Base-by-base conservation (phyloP, 2,888 invertebrate species). In the Acrobasis suavella region DNA sequence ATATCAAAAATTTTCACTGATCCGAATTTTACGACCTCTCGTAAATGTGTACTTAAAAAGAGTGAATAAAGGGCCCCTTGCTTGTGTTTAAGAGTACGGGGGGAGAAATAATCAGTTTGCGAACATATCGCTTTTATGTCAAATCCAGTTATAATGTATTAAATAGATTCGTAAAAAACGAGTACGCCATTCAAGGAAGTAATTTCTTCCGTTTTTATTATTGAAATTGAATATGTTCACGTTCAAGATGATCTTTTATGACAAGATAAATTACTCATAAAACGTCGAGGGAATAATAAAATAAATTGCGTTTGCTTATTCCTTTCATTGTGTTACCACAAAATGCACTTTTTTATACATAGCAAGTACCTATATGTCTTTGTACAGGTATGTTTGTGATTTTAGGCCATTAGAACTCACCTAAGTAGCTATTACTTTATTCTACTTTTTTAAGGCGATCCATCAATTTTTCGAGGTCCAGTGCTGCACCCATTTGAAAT, bases 1-100 rank as follows among this genome's bases (percentile, higher is more conserved):
- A 91, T 91, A 91, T 92, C 92, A 91, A 92, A 92, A 91, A 91
- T 90, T 90, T 89, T 90, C 92, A 91, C 84, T 90, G 91, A 92
- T 91, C 91, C 91, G 90, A 91, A 84, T 86, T 92, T 92, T 92
- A 92, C 89, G 91, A 90, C 87, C 81, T 80, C 86, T 91, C 92
- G 89, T 92, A 92, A 91, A 91, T 85, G 86, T 86, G 86, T 91
- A 88, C 90, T 91, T 89, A 90, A 85, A 83, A 79, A 80, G 75
- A 81, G 83, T 87, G 85, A 86, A 86, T 84, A 85, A 87, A 80
- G 81, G 81, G 81, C 69, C 82, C 85, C 84, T 81, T 73, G 66
- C 76, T 71, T 82, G 77, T 83, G 85, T 85, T 89, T 87, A 87
- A 87, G 77, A 77, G 69, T 75, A 68, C 77, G 76, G 86, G 85